Percentiles rank a stretch among this genome's conserved stretches.
These are phyloP conservation scores for Thera britannica DNA, from an alignment of 2,888 invertebrate genomes.

Conservation along the genomic window DNA sequence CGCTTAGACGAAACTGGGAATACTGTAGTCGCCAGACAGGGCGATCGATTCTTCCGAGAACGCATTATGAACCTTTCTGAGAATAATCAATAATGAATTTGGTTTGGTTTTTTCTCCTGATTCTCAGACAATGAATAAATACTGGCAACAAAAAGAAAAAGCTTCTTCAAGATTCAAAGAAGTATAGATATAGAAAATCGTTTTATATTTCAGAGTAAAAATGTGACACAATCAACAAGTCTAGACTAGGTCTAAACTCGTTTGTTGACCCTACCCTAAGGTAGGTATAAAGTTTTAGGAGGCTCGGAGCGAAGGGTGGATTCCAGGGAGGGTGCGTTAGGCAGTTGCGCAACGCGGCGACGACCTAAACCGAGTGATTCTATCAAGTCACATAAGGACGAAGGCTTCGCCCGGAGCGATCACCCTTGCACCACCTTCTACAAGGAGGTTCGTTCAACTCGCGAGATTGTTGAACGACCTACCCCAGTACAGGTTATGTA, in stretches of 20 bases:
- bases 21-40: conserved; percentile 30
- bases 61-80: conserved; percentile 43
- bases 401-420: conserved; percentile 66
- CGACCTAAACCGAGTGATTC: conserved; percentile 63
- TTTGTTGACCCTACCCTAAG: conserved; percentile 54
- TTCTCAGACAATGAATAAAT: conserved; percentile 29
- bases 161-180: conserved; percentile 2
- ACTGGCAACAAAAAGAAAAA: conserved; percentile 19
- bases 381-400: conserved; percentile 66
- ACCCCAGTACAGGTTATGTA: conserved; percentile 47
- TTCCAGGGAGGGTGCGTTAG: conserved; percentile 43
- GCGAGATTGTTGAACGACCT: conserved; percentile 45
- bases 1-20: conserved; percentile 28
- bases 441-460: conserved; percentile 68
- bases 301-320: conserved; percentile 46
- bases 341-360: conserved; percentile 61
- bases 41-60: conserved; percentile 49
- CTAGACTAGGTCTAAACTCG: conserved; percentile 70
- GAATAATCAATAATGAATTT: conserved; percentile 50
- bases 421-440: conserved; percentile 67
- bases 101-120: conserved; percentile 22
- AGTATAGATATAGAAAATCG: neutral
- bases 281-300: conserved; percentile 48
- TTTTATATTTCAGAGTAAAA: conserved; percentile 18
- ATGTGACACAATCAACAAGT: conserved; percentile 63